Base-by-base conservation (phyloP, 2,113 vertebrate genomes). In the Sprattus sprattus region DNA sequence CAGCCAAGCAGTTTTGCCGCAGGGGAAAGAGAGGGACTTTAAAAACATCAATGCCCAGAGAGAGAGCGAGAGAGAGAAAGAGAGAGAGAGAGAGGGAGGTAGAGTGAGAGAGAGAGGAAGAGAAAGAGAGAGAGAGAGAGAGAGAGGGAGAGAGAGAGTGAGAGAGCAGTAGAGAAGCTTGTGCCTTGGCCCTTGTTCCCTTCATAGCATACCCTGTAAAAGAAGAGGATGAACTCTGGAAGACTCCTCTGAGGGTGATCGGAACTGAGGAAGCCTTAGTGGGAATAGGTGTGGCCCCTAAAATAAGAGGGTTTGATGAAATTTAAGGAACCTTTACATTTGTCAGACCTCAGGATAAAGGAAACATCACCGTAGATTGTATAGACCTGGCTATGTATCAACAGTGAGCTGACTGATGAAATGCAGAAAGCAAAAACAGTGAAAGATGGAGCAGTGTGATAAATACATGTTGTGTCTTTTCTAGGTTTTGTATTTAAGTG, bases 251-350 rank as follows among this genome's bases (percentile, higher is more conserved):
- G 22, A 7, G 57, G 18, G 57, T 60, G 18, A 60, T 60, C 5
- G 4, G 18, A 60, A 60, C 5, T 60, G 57, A 3, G 22, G 57
- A n/a, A 60, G 22, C 57, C 18, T 60, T 20, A 60, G 57, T 60
- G 18, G 4, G 81, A 49, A 87, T 85, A 89, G 88, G 92, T 83
- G 64, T 85, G 85, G n/a, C n/a, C n/a, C n/a, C n/a, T n/a, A n/a
- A n/a, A n/a, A n/a, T n/a, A n/a, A n/a, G n/a, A n/a, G n/a, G n/a
- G n/a, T n/a, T n/a, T n/a, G n/a, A n/a, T n/a, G n/a, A n/a, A n/a
- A n/a, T n/a, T n/a, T n/a, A n/a, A n/a, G n/a, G n/a, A n/a, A n/a
- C n/a, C n/a, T n/a, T n/a, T n/a, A n/a, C n/a, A n/a, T n/a, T n/a
- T n/a, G n/a, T n/a, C n/a, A n/a, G n/a, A n/a, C n/a, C n/a, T n/a